These are phyloP conservation scores for Parelbella ahira DNA, from an alignment of 2,888 invertebrate genomes.

Conservation along the genomic window DNA sequence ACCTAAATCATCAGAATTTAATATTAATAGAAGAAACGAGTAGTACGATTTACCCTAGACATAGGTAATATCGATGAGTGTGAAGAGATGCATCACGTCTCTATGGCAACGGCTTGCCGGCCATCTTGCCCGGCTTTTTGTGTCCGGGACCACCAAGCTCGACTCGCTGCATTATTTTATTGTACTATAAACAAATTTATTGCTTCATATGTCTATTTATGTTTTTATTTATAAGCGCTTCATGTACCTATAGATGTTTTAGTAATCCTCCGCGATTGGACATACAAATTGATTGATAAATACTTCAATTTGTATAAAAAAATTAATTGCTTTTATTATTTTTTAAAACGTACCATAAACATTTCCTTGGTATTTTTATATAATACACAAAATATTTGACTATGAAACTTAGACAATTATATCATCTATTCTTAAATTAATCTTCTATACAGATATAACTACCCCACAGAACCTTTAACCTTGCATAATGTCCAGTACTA, in stretches of 20 bases:
- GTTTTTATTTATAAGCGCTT: constrained; percentile 75
- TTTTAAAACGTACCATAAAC: too few species aligned
- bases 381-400: too few species aligned
- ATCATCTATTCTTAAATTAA: too few species aligned
- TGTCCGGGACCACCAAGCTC: constrained; percentile 70
- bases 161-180: constrained; percentile 77
- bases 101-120: constrained; percentile 54
- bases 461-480: constrained; percentile 22
- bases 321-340: too few species aligned
- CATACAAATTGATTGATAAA: too few species aligned
- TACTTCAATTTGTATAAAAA: too few species aligned
- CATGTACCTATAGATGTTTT: constrained; percentile 59
- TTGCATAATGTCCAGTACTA: constrained; percentile 3
- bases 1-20: too few species aligned
- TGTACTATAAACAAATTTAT: constrained; percentile 80
- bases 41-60: too few species aligned
- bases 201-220: constrained; percentile 77
- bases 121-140: constrained; percentile 46
- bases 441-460: too few species aligned
- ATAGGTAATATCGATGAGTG: background rate
- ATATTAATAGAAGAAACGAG: too few species aligned
- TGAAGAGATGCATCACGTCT: constrained; percentile 43
- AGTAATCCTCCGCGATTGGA: constrained; percentile 48
- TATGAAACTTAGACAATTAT: too few species aligned
- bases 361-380: too few species aligned